Evolutionary conservation across 1,140 invertebrate species (phyloP).

Genomic region (Heliconius melpomene): DNA sequence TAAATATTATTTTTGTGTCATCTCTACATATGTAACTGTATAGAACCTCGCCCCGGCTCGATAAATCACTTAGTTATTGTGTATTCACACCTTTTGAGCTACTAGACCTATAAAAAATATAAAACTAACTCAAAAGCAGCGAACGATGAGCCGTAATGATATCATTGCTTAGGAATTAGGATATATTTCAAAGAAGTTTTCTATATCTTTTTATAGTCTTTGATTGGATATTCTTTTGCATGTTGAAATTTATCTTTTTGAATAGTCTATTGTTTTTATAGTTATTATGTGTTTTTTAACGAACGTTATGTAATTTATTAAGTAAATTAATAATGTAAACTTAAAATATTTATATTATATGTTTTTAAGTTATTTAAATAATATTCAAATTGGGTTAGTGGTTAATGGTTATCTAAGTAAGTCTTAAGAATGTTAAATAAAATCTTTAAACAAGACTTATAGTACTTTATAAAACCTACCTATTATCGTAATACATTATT

Average conservation of each 20-base stretch:
- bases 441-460: too few species aligned
- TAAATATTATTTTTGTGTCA: constrained; percentile 21
- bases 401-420: too few species aligned
- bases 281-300: background rate
- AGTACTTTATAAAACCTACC: too few species aligned
- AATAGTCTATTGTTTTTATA: background rate
- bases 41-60: constrained; percentile 2
- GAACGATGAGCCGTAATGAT: constrained; percentile 36
- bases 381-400: too few species aligned
- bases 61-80: constrained; percentile 37
- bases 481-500: background rate
- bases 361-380: too few species aligned
- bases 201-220: constrained; percentile 23
- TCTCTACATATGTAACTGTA: constrained; percentile 33
- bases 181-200: constrained; percentile 9
- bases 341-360: too few species aligned
- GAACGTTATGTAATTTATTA: background rate
- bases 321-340: background rate
- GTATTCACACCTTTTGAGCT: constrained; percentile 32
- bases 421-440: too few species aligned
- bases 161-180: constrained; percentile 42
- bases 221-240: constrained; percentile 2
- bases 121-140: constrained; percentile 16
- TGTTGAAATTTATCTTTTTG: background rate
- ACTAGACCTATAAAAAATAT: constrained; percentile 27